These are phyloP conservation scores for Batillaria attramentaria DNA, from an alignment of 1,140 invertebrate genomes.

Conservation along the genomic window DNA sequence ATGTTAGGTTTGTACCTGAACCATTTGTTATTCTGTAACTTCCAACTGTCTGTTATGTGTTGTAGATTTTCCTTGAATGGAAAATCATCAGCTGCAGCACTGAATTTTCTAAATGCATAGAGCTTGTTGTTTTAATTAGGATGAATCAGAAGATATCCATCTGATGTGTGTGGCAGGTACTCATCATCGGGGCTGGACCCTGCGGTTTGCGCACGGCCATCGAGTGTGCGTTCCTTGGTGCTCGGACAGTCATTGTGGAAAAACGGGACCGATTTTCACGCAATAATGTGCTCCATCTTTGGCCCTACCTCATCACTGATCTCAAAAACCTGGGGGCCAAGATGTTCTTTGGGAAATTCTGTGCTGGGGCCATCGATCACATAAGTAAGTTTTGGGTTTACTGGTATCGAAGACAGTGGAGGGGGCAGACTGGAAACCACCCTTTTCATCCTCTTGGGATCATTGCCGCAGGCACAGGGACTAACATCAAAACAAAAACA, in stretches of 20 bases:
- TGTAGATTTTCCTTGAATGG: no score
- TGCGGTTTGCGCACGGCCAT: conserved; percentile 96
- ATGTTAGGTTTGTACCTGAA: no score
- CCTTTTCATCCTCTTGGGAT: no score
- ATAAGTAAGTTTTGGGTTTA: conserved; percentile 84
- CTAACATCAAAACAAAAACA: no score
- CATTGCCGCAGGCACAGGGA: no score
- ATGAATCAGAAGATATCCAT: neutral
- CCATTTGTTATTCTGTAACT: no score
- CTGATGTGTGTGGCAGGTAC: no score
- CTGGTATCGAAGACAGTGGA: no score
- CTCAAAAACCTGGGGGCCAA: conserved; percentile 94
- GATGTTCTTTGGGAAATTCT: conserved; percentile 99
- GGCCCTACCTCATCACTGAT: conserved; percentile 99
- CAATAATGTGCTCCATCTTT: conserved; percentile 98
- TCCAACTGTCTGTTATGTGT: no score
- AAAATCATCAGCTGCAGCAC: no score
- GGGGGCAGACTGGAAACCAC: no score
- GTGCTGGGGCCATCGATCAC: conserved; percentile 98
- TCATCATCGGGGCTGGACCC: conserved; percentile 96
- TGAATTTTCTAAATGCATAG: neutral
- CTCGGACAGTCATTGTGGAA: conserved; percentile 77
- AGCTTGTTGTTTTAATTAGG: neutral
- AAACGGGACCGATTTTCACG: conserved; percentile 74
- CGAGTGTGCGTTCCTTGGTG: conserved; percentile 95